These are phyloP conservation scores for Vanessa tameamea DNA, from an alignment of 1,140 invertebrate genomes.

Conservation along the genomic window DNA sequence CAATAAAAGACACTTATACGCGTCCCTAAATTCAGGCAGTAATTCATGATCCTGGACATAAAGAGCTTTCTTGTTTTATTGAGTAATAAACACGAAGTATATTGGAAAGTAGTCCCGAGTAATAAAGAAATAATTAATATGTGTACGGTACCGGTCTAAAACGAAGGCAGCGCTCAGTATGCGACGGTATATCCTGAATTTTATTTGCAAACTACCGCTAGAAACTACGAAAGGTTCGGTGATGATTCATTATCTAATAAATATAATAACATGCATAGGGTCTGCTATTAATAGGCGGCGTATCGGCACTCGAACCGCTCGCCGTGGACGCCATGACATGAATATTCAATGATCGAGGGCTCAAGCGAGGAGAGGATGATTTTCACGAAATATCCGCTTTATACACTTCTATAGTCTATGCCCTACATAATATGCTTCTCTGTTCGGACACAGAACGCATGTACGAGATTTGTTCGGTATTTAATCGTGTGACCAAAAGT, in stretches of 20 bases:
- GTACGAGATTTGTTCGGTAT: too few relatives aligned
- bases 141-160: neutral
- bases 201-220: conserved; percentile 26
- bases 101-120: neutral
- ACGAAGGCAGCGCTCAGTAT: conserved; percentile 6
- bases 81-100: neutral
- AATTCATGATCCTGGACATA: too few relatives aligned
- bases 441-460: too few relatives aligned
- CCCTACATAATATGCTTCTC: too few relatives aligned
- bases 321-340: conserved; percentile 15
- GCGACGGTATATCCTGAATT: conserved; percentile 21
- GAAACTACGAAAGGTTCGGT: conserved; percentile 27
- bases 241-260: conserved; percentile 32
- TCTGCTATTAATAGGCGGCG: conserved; percentile 4
- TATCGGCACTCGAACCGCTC: conserved; percentile 11
- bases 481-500: too few relatives aligned
- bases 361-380: conserved; percentile 14
- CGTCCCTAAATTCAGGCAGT: too few relatives aligned
- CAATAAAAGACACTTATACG: too few relatives aligned
- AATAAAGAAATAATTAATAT: neutral
- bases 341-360: conserved; percentile 17
- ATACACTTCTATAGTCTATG: too few relatives aligned
- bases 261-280: conserved; percentile 20
- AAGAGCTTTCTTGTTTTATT: neutral
- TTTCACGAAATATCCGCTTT: too few relatives aligned